Evolutionary conservation across 2,888 invertebrate species (phyloP).

Genomic region (Tyria jacobaeae): DNA sequence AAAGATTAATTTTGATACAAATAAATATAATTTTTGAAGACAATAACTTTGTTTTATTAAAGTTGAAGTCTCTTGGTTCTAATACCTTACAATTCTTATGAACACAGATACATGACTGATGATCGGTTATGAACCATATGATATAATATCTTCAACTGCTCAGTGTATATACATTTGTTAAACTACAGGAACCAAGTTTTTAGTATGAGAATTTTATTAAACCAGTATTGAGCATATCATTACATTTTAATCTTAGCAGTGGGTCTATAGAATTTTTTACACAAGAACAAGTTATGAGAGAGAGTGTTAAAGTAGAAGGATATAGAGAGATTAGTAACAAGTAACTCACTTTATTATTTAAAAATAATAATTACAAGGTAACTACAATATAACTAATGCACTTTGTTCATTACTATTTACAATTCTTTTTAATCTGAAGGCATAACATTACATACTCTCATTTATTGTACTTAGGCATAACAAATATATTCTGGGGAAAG

Average conservation of each 20-base stretch:
- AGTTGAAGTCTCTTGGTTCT: not conserved
- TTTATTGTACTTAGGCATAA: constrained; percentile 85
- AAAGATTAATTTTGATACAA: constrained; percentile 90
- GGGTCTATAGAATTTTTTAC: not conserved
- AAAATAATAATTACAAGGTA: constrained; percentile 69
- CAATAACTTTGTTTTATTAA: constrained; percentile 16
- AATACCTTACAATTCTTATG: too few relatives aligned
- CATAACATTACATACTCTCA: constrained; percentile 65
- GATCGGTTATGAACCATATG: too few relatives aligned
- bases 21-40: constrained; percentile 46
- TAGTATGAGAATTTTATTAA: not conserved
- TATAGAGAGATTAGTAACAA: constrained; percentile 57
- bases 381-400: constrained; percentile 74
- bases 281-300: too few relatives aligned
- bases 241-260: not conserved
- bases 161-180: too few relatives aligned
- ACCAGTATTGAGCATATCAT: not conserved
- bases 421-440: constrained; percentile 58
- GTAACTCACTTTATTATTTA: constrained; percentile 75
- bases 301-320: not conserved
- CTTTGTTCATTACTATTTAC: constrained; percentile 81
- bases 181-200: too few relatives aligned
- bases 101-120: not conserved
- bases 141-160: too few relatives aligned
- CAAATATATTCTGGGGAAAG: constrained; percentile 83